Percentiles rank a stretch among this genome's conserved stretches.
phyloP scores from a whole-genome alignment of 2,888 invertebrate species.

The Cremastinae sp. region DNA sequence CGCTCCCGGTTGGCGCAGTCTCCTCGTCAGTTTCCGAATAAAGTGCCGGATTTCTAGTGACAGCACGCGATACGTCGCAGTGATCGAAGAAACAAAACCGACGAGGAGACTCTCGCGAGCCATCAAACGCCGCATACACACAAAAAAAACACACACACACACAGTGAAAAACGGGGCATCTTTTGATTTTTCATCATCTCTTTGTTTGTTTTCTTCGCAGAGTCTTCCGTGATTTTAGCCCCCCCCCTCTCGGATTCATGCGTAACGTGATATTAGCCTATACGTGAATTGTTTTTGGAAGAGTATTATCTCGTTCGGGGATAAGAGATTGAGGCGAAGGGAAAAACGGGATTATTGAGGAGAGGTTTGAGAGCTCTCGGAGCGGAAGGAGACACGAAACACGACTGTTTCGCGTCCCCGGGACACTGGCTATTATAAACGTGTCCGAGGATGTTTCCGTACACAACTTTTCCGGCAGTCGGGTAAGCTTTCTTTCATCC shows the following conservation, averaged over 20 bases:
- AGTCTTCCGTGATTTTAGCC: too few species aligned
- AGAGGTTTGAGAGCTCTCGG: slow-evolving; percentile 27
- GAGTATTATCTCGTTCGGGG: not conserved
- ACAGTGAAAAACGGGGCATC: not conserved
- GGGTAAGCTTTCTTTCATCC: slow-evolving; percentile 71
- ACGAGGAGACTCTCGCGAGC: not conserved
- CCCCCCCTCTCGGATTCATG: too few species aligned
- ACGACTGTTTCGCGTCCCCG: slow-evolving; percentile 29
- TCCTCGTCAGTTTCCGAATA: too few species aligned
- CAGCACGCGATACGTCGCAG: not conserved
- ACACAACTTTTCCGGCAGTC: slow-evolving; percentile 78
- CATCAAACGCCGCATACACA: too few species aligned
- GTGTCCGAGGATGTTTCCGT: slow-evolving; percentile 76
- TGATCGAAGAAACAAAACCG: not conserved
- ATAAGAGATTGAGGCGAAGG: slow-evolving; percentile 1
- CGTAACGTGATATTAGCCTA: too few species aligned
- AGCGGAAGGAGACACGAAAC: slow-evolving; percentile 37
- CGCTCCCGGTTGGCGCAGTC: not conserved
- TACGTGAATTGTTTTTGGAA: not conserved
- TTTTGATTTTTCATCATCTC: not conserved
- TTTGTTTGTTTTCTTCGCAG: too few species aligned
- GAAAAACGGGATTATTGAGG: slow-evolving; percentile 15
- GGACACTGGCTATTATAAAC: slow-evolving; percentile 54
- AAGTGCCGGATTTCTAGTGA: not conserved
- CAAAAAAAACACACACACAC: not conserved